Conservation (phyloP, 2,113 vertebrate genomes). For the Anolis sagrei region DNA sequence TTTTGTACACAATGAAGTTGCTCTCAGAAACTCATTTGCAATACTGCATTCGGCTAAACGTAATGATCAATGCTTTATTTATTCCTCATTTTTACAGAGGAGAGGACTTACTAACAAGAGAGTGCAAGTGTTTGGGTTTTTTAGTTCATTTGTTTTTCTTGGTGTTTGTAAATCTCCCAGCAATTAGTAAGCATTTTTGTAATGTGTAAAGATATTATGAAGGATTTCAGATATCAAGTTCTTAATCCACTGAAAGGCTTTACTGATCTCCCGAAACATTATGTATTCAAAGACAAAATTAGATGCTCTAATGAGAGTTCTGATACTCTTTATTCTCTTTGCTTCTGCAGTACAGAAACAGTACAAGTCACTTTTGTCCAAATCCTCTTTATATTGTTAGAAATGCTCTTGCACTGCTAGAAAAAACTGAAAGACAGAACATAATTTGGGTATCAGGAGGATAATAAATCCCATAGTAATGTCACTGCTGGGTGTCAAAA, state of each 20-base stretch:
- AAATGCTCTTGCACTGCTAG: conserved; percentile 23
- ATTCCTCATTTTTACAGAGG: neutral
- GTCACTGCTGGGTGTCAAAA: neutral
- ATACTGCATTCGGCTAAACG: neutral
- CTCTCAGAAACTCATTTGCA: conserved; percentile 3
- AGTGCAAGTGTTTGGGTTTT: neutral
- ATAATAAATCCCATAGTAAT: conserved; percentile 24
- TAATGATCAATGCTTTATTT: conserved; percentile 17
- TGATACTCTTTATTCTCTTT: conserved; percentile 27
- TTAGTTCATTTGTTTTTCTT: conserved; percentile 22
- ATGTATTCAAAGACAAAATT: conserved; percentile 41
- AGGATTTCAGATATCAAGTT: conserved; percentile 18
- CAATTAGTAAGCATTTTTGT: conserved; percentile 29
- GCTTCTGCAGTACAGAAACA: conserved; percentile 28
- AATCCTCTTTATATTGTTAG: conserved; percentile 8
- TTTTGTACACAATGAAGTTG: neutral
- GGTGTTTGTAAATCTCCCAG: conserved; percentile 25
- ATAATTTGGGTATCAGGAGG: conserved; percentile 17
- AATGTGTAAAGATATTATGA: neutral
- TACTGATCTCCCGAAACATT: conserved; percentile 24
- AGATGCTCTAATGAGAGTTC: conserved; percentile 34
- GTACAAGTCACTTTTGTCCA: neutral
- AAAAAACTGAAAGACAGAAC: neutral
- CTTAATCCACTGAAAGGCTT: conserved; percentile 31
- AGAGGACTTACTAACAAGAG: conserved; percentile 16